Evolutionary conservation across 2,888 invertebrate genomes (phyloP), one percentile per base, ranked within the genome.

Genomic region (Gastracanthus pulcherrimus): DNA sequence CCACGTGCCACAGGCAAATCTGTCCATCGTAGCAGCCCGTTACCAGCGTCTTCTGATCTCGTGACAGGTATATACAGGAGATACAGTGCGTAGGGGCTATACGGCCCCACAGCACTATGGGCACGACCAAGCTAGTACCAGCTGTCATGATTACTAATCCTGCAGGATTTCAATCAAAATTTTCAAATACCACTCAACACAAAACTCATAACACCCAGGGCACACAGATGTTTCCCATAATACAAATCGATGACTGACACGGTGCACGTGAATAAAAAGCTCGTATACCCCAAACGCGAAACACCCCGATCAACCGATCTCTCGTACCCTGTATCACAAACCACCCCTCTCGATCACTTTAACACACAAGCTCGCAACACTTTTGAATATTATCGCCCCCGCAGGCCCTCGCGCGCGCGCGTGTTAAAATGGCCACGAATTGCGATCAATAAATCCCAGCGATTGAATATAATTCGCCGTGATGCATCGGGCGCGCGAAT

Each of bases 11-110:
- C 71, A 99, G 94, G 90, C 98, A 98, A 87, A 99, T 97, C 92
- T 99, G 99, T 6, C 99, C 99, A 93, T 99, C 99, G 89, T 98
- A 97, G 92, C 98, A 98, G 41, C 99, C 99, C 2, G 99, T 99
- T 66, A 98, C 97, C 66, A 99, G 93, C 11, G 97, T 98, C 90
- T 95, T 96, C 91, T 98, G 97, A 92, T 99, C 98, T 82, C 96
- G 94, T 26, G 98, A 98, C 76, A 99, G 93, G 89, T 97, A 97
- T 81, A 99, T 95, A 80, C 98, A 96, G 0, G 98, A 98, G 86
- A 99, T 97, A 90, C 98, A 98, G 92, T 99, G 99, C 2, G 98
- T 98, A 0, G 99, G 99, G 2, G 99, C 97, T 89, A 96, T 95
- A 87, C 97, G 96, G 38, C 99, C 99, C 99, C 99, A 99, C 76